phyloP scores from a whole-genome alignment of 1,140 invertebrate species.

The Ganaspis sp. region DNA sequence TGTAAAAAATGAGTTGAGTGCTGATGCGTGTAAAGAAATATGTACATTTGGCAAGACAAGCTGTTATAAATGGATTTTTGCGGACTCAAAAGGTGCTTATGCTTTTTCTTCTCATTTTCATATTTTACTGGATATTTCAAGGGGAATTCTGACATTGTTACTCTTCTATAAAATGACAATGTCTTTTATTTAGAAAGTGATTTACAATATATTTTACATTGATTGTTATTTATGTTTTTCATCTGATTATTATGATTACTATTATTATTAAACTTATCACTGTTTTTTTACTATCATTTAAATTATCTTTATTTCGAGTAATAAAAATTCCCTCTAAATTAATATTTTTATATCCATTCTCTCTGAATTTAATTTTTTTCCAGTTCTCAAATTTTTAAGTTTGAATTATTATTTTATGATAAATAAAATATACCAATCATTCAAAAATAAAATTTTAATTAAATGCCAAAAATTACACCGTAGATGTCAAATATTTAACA shows the following conservation, averaged over 20 bases:
- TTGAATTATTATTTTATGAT: no score
- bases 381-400: no score
- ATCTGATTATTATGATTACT: not conserved
- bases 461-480: no score
- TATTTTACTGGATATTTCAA: not conserved
- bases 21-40: conserved; percentile 18
- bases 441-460: no score
- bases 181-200: not conserved
- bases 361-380: no score
- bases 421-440: no score
- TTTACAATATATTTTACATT: not conserved
- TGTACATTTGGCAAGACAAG: not conserved
- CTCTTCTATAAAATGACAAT: not conserved
- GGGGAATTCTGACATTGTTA: not conserved
- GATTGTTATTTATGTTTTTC: not conserved
- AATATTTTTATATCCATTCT: no score
- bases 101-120: not conserved
- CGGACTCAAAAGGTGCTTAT: not conserved
- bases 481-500: no score
- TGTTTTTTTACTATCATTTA: no score
- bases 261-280: no score
- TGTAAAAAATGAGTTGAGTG: conserved; percentile 14
- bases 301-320: no score
- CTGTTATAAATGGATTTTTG: not conserved
- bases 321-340: no score